Evolutionary conservation across 2,113 vertebrate species (phyloP).

Genomic region (Nicator chloris): DNA sequence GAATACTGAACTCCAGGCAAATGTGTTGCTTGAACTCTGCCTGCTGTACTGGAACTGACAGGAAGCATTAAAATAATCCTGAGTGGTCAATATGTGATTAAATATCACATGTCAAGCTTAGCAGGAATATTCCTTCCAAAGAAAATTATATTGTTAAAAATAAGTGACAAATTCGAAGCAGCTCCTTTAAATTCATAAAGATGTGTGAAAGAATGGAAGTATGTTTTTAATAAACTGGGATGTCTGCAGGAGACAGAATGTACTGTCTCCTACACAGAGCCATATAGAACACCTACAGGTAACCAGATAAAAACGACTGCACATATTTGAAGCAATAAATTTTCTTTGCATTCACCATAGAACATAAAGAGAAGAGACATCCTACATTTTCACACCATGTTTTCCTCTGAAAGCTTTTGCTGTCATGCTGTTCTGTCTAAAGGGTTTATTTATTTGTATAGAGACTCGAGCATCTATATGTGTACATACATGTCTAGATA

Average conservation of each 20-base stretch:
- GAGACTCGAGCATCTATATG: background rate
- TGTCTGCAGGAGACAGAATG: constrained; percentile 43
- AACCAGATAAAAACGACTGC: constrained; percentile 66
- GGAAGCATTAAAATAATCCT: constrained; percentile 57
- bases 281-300: constrained; percentile 39
- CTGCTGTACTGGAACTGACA: constrained; percentile 59
- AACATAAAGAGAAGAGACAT: constrained; percentile 29
- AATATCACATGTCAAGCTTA: constrained; percentile 60
- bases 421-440: constrained; percentile 7
- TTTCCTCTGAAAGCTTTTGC: constrained; percentile 38
- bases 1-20: constrained; percentile 67
- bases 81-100: constrained; percentile 67
- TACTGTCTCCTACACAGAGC: background rate
- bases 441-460: background rate
- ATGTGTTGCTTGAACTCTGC: constrained; percentile 66
- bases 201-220: constrained; percentile 51
- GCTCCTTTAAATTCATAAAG: constrained; percentile 56
- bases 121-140: constrained; percentile 30
- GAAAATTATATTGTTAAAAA: constrained; percentile 72
- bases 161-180: constrained; percentile 67
- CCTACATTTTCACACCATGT: constrained; percentile 31
- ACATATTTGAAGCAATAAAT: constrained; percentile 52
- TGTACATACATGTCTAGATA: background rate
- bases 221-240: constrained; percentile 42
- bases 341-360: constrained; percentile 47